Conservation (phyloP, 2,888 invertebrate species). For the Hartigia nigra region DNA sequence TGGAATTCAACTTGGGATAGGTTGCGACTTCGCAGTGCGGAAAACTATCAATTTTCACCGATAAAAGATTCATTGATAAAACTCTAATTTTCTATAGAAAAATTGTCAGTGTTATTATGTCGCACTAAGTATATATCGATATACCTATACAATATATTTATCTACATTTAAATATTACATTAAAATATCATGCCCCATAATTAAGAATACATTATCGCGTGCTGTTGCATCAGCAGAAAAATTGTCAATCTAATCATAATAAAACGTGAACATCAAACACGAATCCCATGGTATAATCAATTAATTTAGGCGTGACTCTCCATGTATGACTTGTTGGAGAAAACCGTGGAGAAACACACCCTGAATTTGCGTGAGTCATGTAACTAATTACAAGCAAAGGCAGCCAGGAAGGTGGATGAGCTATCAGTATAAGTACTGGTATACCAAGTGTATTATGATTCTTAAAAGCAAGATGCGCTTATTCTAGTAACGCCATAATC, state of each 20-base stretch:
- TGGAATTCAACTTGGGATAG: background rate
- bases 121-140: background rate
- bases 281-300: constrained; percentile 23
- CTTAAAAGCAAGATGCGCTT: background rate
- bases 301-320: constrained; percentile 26
- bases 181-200: background rate
- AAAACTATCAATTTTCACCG: background rate
- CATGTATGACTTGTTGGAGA: background rate
- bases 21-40: background rate
- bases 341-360: constrained; percentile 3
- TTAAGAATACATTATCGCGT: background rate
- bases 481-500: background rate
- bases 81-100: background rate
- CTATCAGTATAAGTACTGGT: background rate
- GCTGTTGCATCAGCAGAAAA: background rate
- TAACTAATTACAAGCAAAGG: constrained; percentile 32
- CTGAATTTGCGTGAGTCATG: constrained; percentile 24
- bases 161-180: background rate
- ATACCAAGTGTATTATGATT: background rate
- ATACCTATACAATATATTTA: background rate
- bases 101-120: background rate
- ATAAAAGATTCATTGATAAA: background rate
- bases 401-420: constrained; percentile 10
- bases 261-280: constrained; percentile 13
- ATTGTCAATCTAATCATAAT: constrained; percentile 15